Percentiles rank a stretch among this genome's conserved stretches.
Evolutionary conservation across 2,888 invertebrate species (phyloP).

Genomic region (Phymatocera aterrima): DNA sequence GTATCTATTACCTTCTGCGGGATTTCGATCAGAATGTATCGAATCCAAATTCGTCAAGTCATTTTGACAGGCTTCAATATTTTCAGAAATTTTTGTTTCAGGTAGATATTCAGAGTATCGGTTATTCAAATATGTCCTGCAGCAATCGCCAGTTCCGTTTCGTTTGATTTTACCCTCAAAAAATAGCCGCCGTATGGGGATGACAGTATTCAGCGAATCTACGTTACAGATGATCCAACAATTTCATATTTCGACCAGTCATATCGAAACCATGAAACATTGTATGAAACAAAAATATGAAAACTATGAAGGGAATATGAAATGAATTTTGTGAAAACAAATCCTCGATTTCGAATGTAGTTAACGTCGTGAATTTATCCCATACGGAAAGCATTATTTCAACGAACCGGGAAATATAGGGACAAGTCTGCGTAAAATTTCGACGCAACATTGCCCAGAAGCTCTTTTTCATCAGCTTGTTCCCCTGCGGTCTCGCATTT

Average conservation of each 20-base stretch:
- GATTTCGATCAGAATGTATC: background rate
- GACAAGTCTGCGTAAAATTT: constrained; percentile 34
- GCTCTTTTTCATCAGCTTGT: background rate
- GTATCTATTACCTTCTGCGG: too few species aligned
- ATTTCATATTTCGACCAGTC: background rate
- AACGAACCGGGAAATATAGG: background rate
- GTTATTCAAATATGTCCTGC: too few species aligned
- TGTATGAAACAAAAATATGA: background rate
- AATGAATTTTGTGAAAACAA: background rate
- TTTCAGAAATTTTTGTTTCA: background rate
- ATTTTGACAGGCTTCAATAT: background rate
- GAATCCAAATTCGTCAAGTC: background rate
- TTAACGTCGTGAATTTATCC: constrained; percentile 1
- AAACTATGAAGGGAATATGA: background rate
- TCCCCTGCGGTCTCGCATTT: background rate
- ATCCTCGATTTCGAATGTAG: background rate
- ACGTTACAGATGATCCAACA: constrained; percentile 1
- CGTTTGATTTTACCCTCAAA: background rate
- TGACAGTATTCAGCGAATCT: too few species aligned
- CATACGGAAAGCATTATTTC: constrained; percentile 14
- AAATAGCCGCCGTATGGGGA: background rate
- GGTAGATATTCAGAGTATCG: too few species aligned
- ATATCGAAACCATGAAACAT: background rate
- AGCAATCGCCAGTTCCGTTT: too few species aligned
- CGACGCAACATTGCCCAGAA: constrained; percentile 15